Base-by-base conservation (phyloP, 2,113 vertebrate species). In the Pangasianodon hypophthalmus region DNA sequence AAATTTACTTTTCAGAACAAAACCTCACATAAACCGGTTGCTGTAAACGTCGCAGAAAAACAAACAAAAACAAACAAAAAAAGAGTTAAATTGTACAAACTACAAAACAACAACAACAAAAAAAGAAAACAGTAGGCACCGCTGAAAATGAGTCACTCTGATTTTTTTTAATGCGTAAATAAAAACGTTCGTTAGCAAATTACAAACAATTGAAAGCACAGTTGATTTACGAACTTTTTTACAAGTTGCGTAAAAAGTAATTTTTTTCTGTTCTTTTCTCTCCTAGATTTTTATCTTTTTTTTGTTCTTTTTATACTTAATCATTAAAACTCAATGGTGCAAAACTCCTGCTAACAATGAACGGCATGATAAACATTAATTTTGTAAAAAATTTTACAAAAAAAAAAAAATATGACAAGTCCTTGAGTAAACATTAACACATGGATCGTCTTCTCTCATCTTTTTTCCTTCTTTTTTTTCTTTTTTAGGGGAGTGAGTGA, bases 391-490 rank as follows among this genome's bases (percentile, higher is more conserved):
- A 92, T 88, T 96, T 96, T 97, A 97, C 97, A 97, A 96, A 97
- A 92, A 93, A 90, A 90, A 96, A 96, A 95, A 95, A 95, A 94
- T 93, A 95, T 91, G 48, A 96, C 95, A 97, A 97, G 97, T 98
- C 97, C 97, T 98, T 98, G 97, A 98, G 97, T 99, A 99, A 99
- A 99, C 97, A 98, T 97, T 97, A 97, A 98, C 97, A 98, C 97
- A 13, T 97, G 97, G 98, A 97, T 96, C 97, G 97, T 97, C 97
- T 93, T 89, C 73, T 60, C 48, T 96, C 95, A 97, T 97, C 96
- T 96, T 96, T 94, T 95, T 75, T 92, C 90, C 95, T 87, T 79
- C 91, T 91, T 95, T 87, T 91, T 94, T 87, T 94, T 94, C 94
- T 95, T 95, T 95, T 95, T 97, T 94, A 96, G 97, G 97, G 96